Conservation (phyloP, 1,140 invertebrate species). For the Hydropsyche tenuis region DNA sequence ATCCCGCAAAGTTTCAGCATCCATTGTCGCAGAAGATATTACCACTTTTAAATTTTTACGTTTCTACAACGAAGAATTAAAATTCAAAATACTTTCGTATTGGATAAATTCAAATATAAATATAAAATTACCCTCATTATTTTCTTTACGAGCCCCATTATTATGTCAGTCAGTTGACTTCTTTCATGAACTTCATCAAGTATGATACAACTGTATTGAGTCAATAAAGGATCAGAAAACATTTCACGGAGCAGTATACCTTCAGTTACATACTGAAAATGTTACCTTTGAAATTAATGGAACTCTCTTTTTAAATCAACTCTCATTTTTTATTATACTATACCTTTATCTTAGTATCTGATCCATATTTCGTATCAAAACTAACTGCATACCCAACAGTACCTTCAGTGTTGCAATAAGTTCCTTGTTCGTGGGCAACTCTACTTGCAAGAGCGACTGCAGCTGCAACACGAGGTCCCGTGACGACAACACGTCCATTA, state of each 20-base stretch:
- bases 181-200: slow-evolving; percentile 97
- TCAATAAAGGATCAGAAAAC: slow-evolving; percentile 91
- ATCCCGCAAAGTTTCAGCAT: slow-evolving; percentile 84
- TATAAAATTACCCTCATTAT: slow-evolving; percentile 70
- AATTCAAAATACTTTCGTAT: neutral
- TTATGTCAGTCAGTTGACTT: slow-evolving; percentile 90
- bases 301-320: neutral
- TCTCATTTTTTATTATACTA: slow-evolving; percentile 17
- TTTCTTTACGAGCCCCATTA: slow-evolving; percentile 94
- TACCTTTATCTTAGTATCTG: slow-evolving; percentile 86
- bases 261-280: slow-evolving; percentile 90
- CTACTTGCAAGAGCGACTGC: slow-evolving; percentile 87
- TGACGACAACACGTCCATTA: slow-evolving; percentile 81
- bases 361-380: slow-evolving; percentile 82
- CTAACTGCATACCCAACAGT: slow-evolving; percentile 92
- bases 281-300: too few species aligned
- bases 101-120: neutral
- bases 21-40: slow-evolving; percentile 94
- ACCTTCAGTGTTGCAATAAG: slow-evolving; percentile 72
- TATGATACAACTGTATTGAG: slow-evolving; percentile 89
- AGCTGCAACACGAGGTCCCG: slow-evolving; percentile 90
- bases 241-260: slow-evolving; percentile 94
- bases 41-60: slow-evolving; percentile 84
- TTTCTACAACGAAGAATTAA: slow-evolving; percentile 68
- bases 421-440: slow-evolving; percentile 89